These are phyloP conservation scores for Heliconius ismenius DNA, from an alignment of 2,888 invertebrate genomes.

Conservation along the genomic window DNA sequence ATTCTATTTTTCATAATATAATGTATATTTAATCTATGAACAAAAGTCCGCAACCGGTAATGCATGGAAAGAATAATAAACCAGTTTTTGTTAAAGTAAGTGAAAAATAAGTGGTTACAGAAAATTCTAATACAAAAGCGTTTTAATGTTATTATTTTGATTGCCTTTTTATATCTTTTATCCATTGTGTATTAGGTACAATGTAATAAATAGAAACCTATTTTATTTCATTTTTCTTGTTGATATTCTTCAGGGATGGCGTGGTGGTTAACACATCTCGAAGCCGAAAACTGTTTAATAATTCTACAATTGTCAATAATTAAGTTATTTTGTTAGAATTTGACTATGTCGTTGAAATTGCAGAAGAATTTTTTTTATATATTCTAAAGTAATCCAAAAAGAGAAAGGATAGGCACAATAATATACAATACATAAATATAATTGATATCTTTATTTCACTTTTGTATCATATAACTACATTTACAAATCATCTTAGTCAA, in stretches of 20 bases:
- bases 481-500: too few relatives aligned
- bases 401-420: too few relatives aligned
- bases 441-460: too few relatives aligned
- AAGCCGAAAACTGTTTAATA: not conserved
- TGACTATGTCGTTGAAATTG: too few relatives aligned
- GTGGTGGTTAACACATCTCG: not conserved
- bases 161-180: not conserved
- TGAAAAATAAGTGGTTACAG: slow-evolving; percentile 1
- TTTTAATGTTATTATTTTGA: not conserved
- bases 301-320: too few relatives aligned
- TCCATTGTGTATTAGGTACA: not conserved
- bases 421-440: too few relatives aligned
- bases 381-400: too few relatives aligned
- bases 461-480: too few relatives aligned
- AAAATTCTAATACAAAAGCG: not conserved
- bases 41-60: slow-evolving; percentile 9
- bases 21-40: not conserved
- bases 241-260: too few relatives aligned
- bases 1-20: not conserved
- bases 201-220: not conserved
- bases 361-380: too few relatives aligned
- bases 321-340: too few relatives aligned
- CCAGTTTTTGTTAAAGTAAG: not conserved
- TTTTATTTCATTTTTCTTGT: not conserved
- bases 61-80: slow-evolving; percentile 3